Percentiles rank a stretch among this genome's conserved stretches.
Evolutionary conservation across 2,113 vertebrate genomes (phyloP).

Genomic region (Oreochromis niloticus): DNA sequence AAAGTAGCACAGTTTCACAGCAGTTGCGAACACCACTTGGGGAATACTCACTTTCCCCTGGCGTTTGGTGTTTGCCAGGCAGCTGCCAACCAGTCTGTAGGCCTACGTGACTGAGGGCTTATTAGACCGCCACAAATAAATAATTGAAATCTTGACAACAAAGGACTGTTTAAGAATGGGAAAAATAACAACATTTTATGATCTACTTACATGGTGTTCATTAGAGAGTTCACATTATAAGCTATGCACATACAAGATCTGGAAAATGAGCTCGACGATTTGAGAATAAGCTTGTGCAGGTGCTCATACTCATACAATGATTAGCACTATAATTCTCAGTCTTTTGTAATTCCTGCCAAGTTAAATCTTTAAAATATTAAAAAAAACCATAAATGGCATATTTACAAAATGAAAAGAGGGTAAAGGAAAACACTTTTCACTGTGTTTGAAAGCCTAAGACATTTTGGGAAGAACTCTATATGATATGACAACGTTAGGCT

Average conservation of each 20-base stretch:
- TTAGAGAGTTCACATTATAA: not conserved
- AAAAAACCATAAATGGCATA: not conserved
- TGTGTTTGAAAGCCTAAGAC: not conserved
- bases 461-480: not conserved
- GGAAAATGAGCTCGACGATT: no score
- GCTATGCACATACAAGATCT: not conserved
- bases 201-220: not conserved
- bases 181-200: not conserved
- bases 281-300: not conserved
- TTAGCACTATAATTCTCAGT: not conserved
- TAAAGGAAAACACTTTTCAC: not conserved
- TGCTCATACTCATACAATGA: not conserved
- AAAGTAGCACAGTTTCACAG: not conserved
- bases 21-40: not conserved
- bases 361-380: not conserved
- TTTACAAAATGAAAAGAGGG: not conserved
- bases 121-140: not conserved
- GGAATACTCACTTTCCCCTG: not conserved
- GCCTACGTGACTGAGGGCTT: not conserved
- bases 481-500: not conserved
- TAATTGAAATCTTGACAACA: not conserved
- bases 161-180: not conserved
- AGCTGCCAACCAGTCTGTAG: not conserved
- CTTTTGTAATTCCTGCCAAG: not conserved
- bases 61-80: not conserved